Percentiles rank a stretch among this genome's conserved stretches.
phyloP scores from a whole-genome alignment of 1,140 invertebrate genomes.

The Hyles euphorbiae region DNA sequence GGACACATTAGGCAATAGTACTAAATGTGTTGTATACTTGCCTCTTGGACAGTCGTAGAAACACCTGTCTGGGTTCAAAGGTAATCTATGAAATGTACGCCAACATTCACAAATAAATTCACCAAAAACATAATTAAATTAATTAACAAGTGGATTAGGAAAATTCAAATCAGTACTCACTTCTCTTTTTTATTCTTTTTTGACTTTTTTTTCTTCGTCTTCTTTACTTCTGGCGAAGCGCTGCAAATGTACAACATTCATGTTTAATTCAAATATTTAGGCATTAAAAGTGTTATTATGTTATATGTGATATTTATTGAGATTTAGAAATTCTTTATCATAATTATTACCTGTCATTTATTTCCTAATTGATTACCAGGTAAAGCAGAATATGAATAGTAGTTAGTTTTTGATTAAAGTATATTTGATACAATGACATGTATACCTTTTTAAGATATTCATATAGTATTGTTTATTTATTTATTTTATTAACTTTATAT shows the following conservation, averaged over 20 bases:
- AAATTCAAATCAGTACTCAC: constrained; percentile 60
- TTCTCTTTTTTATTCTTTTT: constrained; percentile 83
- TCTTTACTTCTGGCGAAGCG: constrained; percentile 78
- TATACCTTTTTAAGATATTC: too few species aligned
- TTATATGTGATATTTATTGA: too few species aligned
- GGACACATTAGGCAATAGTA: background rate
- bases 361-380: too few species aligned
- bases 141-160: constrained; percentile 14
- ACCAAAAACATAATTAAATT: constrained; percentile 5
- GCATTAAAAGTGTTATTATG: too few species aligned
- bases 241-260: constrained; percentile 53
- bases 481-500: too few species aligned
- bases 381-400: too few species aligned
- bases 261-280: too few species aligned
- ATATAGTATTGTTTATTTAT: too few species aligned
- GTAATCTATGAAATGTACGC: constrained; percentile 33
- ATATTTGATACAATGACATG: too few species aligned
- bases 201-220: constrained; percentile 81
- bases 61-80: constrained; percentile 60
- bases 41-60: constrained; percentile 56
- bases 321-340: too few species aligned
- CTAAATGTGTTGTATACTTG: constrained; percentile 38
- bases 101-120: constrained; percentile 25
- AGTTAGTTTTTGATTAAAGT: too few species aligned
- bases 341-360: too few species aligned